Evolutionary conservation across 2,888 invertebrate species (phyloP), one percentile per base, ranked within the genome.

Genomic region (Strigamia crassipes): DNA sequence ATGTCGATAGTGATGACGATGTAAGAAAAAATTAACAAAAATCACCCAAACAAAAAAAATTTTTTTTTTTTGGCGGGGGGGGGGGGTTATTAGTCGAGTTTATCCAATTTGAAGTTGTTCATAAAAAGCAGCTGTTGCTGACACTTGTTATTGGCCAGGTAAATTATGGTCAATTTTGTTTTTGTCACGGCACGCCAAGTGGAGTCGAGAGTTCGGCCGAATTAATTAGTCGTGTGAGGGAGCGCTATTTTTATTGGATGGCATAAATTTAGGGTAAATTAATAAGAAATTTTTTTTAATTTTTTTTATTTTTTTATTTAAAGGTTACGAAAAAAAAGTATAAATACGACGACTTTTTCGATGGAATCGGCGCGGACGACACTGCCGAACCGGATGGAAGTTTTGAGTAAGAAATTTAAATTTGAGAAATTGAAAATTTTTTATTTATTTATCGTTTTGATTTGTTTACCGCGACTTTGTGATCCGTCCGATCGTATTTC

Each of bases 1-100:
- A 85, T 21, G 84, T 83, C 0, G 81, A 81, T 15, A 77, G 21
- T 12, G 80, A 41, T 18, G 46, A 80, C 31, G 80, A 80, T 12
- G 78, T 46, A 46, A 46, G 42, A 13, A 13, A n/a, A n/a, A n/a
- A n/a, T n/a, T n/a, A n/a, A n/a, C n/a, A n/a, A n/a, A n/a, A n/a
- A n/a, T n/a, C n/a, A n/a, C n/a, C n/a, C n/a, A n/a, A n/a, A n/a
- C n/a, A n/a, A n/a, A n/a, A n/a, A n/a, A n/a, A n/a, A n/a, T n/a
- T n/a, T n/a, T n/a, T n/a, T n/a, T n/a, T n/a, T n/a, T n/a, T n/a
- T n/a, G n/a, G n/a, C n/a, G n/a, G n/a, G n/a, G n/a, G n/a, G n/a
- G n/a, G n/a, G n/a, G n/a, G n/a, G n/a, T n/a, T 46, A 46, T 46
- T 46, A 46, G 42, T 46, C 42, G 6, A 12, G 42, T 46, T 46